Base-by-base conservation (phyloP, 2,797 vertebrate genomes). In the Phalloptychus januarius region DNA sequence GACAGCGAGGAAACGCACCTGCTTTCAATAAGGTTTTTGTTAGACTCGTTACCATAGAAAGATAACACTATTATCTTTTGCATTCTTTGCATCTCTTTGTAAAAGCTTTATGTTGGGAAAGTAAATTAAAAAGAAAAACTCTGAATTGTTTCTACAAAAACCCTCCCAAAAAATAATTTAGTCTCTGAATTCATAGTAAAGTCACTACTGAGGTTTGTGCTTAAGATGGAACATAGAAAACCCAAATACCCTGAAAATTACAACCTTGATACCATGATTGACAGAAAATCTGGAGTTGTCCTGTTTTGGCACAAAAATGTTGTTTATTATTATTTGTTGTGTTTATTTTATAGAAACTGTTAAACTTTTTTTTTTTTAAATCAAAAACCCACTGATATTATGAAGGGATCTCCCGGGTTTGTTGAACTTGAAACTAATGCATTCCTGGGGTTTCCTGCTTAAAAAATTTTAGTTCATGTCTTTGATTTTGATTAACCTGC, bases 21-120 rank as follows among this genome's bases (percentile, higher is more conserved):
- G 42, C 15, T 71, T 79, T 81, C 56, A 7, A 77, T 72, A 71
- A 65, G 28, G 65, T 42, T 74, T 18, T 74, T n/a, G 15, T 76
- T 18, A 58, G 71, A 38, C 74, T 7, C 2, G 15, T 61, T 18
- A 33, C 58, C 31, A 33, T 31, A 33, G 13, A 61, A 61, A 33
- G 31, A 61, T 15, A 61, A 61, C 7, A 61, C 31, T 3, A 16
- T 18, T 61, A 18, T 48, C 15, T n/a, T 45, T n/a, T 15, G 63
- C 7, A 77, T 71, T 15, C 38, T 42, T 1, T 28, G 5, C 36
- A 44, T 48, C 12, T 46, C 3, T 28, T 65, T 33, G 13, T 18
- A 18, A 58, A 31, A 58, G 13, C 12, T 15, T 31, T 7, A 28
- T 15, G n/a, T 31, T 15, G n/a, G n/a, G 2, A 33, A 16, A 7